Conservation (phyloP, 2,113 vertebrate genomes). For the Sialia sialis region DNA sequence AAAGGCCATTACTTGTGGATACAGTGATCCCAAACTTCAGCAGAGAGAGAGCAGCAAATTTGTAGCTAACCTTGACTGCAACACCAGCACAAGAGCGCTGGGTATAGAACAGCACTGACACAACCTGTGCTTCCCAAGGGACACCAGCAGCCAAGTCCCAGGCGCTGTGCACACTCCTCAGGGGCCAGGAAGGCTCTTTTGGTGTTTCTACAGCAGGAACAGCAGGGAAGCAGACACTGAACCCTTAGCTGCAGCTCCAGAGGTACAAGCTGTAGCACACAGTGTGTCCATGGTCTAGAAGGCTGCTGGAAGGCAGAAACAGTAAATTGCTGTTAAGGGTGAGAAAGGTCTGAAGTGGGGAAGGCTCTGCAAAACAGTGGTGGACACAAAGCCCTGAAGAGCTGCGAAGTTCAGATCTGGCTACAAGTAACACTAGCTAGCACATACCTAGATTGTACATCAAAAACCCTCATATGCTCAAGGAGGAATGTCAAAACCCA, state of each 20-base stretch:
- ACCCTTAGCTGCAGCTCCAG: neutral
- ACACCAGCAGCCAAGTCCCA: neutral
- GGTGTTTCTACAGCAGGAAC: neutral
- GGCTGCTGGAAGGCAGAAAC: neutral
- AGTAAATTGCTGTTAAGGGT: neutral
- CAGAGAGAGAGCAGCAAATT: neutral
- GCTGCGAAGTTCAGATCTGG: neutral
- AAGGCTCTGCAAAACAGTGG: neutral
- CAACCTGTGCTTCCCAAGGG: neutral
- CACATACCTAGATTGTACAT: neutral
- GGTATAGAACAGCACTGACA: neutral
- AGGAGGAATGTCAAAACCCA: neutral
- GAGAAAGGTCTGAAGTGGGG: neutral
- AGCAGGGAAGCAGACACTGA: neutral
- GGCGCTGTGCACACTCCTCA: neutral
- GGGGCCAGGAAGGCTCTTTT: neutral
- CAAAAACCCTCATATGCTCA: neutral
- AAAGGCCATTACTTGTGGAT: neutral
- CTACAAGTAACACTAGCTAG: neutral
- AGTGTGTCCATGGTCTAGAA: neutral
- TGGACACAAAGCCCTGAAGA: neutral
- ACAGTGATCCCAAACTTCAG: neutral
- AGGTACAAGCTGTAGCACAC: accelerated
- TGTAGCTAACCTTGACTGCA: neutral
- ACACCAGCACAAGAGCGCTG: neutral